Percentiles rank a stretch among this genome's conserved stretches.
These are phyloP conservation scores for Solea solea DNA, from an alignment of 2,113 vertebrate genomes.

Conservation along the genomic window DNA sequence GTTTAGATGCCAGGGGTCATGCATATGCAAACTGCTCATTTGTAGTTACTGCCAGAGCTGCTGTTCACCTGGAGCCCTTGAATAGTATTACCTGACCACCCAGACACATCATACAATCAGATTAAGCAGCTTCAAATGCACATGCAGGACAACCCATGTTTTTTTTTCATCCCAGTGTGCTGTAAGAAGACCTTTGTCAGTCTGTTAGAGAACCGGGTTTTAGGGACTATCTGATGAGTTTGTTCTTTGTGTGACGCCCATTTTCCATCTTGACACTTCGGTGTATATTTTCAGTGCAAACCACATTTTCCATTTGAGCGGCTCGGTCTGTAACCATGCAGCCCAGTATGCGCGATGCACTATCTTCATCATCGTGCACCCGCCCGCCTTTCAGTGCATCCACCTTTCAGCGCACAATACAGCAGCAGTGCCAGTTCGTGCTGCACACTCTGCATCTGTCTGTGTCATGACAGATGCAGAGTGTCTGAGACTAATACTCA, in stretches of 20 bases:
- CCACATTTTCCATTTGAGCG: slow-evolving; percentile 61
- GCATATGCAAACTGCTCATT: slow-evolving; percentile 79
- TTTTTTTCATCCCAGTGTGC: slow-evolving; percentile 50
- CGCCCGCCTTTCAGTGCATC: neutral
- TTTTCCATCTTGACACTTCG: slow-evolving; percentile 60
- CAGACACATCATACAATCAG: slow-evolving; percentile 76
- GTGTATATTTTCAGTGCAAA: slow-evolving; percentile 41
- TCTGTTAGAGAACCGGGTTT: slow-evolving; percentile 62
- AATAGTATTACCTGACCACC: slow-evolving; percentile 59
- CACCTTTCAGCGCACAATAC: neutral
- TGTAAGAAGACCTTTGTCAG: slow-evolving; percentile 48
- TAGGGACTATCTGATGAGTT: slow-evolving; percentile 57
- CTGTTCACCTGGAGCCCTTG: slow-evolving; percentile 59
- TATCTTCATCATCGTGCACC: slow-evolving; percentile 22
- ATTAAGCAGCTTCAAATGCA: slow-evolving; percentile 75
- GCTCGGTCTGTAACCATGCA: slow-evolving; percentile 23
- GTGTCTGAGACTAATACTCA: slow-evolving; percentile 19
- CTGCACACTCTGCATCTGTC: slow-evolving; percentile 5
- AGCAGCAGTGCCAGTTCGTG: neutral
- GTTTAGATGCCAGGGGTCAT: slow-evolving; percentile 66
- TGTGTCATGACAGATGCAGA: slow-evolving; percentile 11
- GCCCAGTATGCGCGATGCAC: slow-evolving; percentile 22
- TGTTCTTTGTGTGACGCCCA: slow-evolving; percentile 45
- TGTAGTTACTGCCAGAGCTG: slow-evolving; percentile 70
- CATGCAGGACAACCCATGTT: slow-evolving; percentile 61